Base-by-base conservation (phyloP, 2,113 vertebrate species). In the Plecotus auritus region DNA sequence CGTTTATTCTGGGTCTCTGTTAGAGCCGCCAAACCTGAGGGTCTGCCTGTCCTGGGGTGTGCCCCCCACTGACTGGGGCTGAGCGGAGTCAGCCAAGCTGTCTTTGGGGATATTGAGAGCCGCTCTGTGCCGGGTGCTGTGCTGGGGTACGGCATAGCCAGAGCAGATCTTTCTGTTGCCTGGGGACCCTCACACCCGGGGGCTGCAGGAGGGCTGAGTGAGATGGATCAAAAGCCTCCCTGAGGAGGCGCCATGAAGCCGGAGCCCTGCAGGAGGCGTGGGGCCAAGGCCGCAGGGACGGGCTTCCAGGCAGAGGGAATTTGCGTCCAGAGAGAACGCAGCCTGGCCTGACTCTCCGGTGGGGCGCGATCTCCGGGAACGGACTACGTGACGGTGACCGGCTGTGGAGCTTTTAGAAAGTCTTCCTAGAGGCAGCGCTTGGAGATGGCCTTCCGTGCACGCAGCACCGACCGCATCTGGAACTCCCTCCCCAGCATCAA, bases 271-370 rank as follows among this genome's bases (percentile, higher is more conserved):
- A 5, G 56, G 16, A 49, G 28, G 51, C 9, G 7, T 0, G 1
- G 51, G 76, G 40, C 20, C 49, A 16, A 8, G 16, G 10, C 0
- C 2, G 37, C 5, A 2, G 37, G 64, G 59, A 40, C 0, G 0
- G 54, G 5, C 54, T 23, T 30, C 49, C 16, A 20, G 47, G 61
- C 7, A 11, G 40, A 95, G 32, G 76, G n/a, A 59, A 59, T 73
- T 49, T 54, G 14, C 2, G 1, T 0, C 10, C 30, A 0, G 1
- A 8, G 56, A 32, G 83, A 49, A 47, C 11, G n/a, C 2, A 22
- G 81, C 40, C 56, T 2, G 32, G 18, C 4, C 45, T n/a, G 6
- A 22, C 14, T 22, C 16, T 45, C 66, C 56, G 16, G 22, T 4
- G 32, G 37, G 37, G 28, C 22, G 12, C 18, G 45, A 45, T 56